Percentiles rank a stretch among this genome's conserved stretches.
phyloP scores from a whole-genome alignment of 1,140 invertebrate genomes.

The Spodoptera frugiperda region DNA sequence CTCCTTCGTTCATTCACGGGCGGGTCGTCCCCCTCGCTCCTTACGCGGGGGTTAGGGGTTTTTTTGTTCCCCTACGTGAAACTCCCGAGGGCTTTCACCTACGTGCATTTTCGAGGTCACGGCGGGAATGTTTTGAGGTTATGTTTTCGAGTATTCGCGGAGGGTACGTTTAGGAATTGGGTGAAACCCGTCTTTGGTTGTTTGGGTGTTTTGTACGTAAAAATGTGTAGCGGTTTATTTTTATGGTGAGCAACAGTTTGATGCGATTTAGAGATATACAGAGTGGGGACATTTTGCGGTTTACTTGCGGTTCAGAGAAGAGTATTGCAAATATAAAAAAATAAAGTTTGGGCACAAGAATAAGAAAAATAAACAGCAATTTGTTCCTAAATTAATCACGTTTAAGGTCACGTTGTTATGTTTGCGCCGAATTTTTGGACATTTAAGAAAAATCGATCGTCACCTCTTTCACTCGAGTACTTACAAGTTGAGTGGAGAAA shows the following conservation, averaged over 20 bases:
- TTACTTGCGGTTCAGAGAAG: too few species aligned
- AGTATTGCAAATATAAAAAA: too few species aligned
- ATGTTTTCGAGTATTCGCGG: conserved; percentile 72
- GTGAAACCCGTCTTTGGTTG: conserved; percentile 36
- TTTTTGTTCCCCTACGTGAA: conserved; percentile 83
- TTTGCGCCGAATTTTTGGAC: too few species aligned
- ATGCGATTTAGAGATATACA: too few species aligned
- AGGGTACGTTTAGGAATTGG: conserved; percentile 29
- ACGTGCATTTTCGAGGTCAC: conserved; percentile 84
- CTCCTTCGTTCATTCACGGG: conserved; percentile 85
- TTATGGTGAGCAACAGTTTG: not conserved
- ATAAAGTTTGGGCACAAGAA: too few species aligned
- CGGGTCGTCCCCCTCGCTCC: conserved; percentile 72
- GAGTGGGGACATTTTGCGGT: too few species aligned
- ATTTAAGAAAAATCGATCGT: too few species aligned
- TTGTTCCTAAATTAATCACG: too few species aligned
- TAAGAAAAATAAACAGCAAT: too few species aligned
- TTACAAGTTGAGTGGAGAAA: not conserved
- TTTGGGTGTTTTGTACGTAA: conserved; percentile 3
- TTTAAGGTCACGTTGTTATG: too few species aligned
- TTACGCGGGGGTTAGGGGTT: conserved; percentile 77
- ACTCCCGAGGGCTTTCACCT: conserved; percentile 83
- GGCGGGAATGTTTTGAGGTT: conserved; percentile 80
- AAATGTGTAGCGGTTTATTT: not conserved
- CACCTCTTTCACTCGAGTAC: not conserved